Evolutionary conservation across 2,113 vertebrate species (phyloP).

Genomic region (Macaca nemestrina): DNA sequence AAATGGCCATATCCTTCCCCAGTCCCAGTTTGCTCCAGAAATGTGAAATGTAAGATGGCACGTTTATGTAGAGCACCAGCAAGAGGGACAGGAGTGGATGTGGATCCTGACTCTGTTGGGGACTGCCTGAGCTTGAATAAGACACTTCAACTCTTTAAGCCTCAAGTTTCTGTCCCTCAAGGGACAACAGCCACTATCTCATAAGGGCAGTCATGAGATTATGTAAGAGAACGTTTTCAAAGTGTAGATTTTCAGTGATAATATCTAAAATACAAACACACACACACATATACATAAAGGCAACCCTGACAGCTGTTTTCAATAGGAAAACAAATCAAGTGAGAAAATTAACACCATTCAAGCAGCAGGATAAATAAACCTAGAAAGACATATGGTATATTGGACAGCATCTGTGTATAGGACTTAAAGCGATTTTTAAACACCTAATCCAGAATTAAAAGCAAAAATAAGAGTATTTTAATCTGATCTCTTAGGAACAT

Average conservation of each 20-base stretch:
- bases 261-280: not conserved
- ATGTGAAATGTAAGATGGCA: not conserved
- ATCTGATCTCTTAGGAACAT: not conserved
- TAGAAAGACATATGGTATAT: constrained; percentile 42
- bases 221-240: not conserved
- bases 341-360: constrained; percentile 68
- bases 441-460: constrained; percentile 18
- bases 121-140: not conserved
- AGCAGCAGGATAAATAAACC: constrained; percentile 58
- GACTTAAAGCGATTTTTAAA: not conserved
- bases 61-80: not conserved
- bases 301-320: constrained; percentile 59
- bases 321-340: constrained; percentile 66
- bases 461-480: not conserved
- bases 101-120: not conserved
- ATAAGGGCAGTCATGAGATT: not conserved
- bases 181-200: not conserved
- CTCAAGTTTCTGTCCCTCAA: not conserved
- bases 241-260: not conserved
- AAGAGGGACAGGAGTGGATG: not conserved
- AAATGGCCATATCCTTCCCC: not conserved
- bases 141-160: not conserved
- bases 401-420: constrained; percentile 21
- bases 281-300: not conserved
- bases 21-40: not conserved